Conservation (phyloP, 2,888 invertebrate genomes). For the Drosophila lacicola region DNA sequence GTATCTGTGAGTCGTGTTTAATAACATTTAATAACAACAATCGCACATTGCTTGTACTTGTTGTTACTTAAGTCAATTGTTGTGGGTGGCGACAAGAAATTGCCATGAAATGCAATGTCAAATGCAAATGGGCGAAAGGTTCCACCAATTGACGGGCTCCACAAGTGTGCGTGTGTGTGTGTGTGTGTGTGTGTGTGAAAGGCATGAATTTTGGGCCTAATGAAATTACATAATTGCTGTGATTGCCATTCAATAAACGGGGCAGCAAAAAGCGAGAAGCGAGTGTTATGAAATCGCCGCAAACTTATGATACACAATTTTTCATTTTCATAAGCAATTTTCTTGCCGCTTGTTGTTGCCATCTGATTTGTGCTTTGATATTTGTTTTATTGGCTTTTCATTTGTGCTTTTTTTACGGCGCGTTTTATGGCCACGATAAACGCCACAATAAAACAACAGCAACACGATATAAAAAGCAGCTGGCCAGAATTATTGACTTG, state of each 20-base stretch:
- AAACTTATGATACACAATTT: conserved; percentile 52
- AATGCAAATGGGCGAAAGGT: conserved; percentile 47
- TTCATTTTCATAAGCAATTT: conserved; percentile 48
- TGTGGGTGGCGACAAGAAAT: conserved; percentile 53
- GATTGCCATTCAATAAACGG: conserved; percentile 56
- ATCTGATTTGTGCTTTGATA: conserved; percentile 61
- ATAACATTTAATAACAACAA: not conserved
- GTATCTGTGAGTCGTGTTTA: conserved; percentile 11
- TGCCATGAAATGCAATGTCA: conserved; percentile 55
- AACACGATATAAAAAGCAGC: conserved; percentile 14
- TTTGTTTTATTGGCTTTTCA: conserved; percentile 73
- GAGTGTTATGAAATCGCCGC: conserved; percentile 50
- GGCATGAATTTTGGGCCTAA: conserved; percentile 47
- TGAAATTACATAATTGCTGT: conserved; percentile 63
- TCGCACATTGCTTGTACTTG: conserved; percentile 16
- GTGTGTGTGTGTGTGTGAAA: conserved; percentile 37
- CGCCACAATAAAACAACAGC: conserved; percentile 6
- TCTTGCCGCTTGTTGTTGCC: conserved; percentile 41
- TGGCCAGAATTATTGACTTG: conserved; percentile 44
- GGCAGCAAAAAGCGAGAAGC: conserved; percentile 11
- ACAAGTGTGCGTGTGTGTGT: conserved; percentile 23
- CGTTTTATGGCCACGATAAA: conserved; percentile 64
- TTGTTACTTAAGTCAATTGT: conserved; percentile 61
- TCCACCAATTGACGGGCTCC: conserved; percentile 6
- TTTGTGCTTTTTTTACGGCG: conserved; percentile 53